A percentile compares a stretch with the other conserved stretches of the same genome.
Evolutionary conservation across 2,113 vertebrate species (phyloP).

Genomic region (Cichladusa arquata): DNA sequence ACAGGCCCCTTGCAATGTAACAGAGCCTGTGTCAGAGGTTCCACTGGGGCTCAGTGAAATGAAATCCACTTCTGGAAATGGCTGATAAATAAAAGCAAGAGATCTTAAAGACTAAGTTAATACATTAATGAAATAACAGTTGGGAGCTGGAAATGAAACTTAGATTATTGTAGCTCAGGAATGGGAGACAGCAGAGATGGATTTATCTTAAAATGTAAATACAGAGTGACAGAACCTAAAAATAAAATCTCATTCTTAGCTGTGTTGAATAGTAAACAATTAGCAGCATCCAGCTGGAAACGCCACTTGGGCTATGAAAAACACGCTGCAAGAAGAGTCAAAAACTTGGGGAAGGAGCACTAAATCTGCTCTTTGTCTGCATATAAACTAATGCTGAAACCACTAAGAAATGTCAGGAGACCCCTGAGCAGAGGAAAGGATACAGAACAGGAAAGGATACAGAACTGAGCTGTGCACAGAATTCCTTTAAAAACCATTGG

Average conservation of each 20-base stretch:
- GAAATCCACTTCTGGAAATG: conserved; percentile 24
- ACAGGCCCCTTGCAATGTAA: not conserved
- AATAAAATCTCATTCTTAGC: conserved; percentile 49
- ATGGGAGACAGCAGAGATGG: not conserved
- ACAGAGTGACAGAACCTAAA: conserved; percentile 30
- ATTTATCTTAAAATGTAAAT: conserved; percentile 47
- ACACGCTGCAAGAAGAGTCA: not conserved
- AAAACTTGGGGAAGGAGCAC: not conserved
- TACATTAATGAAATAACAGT: conserved; percentile 19
- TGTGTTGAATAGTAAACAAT: conserved; percentile 47
- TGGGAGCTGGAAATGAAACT: conserved; percentile 25
- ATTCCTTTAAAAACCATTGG: conserved; percentile 33
- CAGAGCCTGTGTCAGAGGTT: not conserved
- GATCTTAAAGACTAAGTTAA: conserved; percentile 6
- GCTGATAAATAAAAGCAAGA: conserved; percentile 34
- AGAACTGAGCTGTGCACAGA: not conserved
- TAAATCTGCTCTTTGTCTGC: not conserved
- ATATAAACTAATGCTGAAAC: conserved; percentile 45
- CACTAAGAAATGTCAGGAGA: not conserved
- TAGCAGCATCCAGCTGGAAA: conserved; percentile 50
- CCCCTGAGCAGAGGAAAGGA: not conserved
- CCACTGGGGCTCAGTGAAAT: not conserved
- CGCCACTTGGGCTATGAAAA: conserved; percentile 32
- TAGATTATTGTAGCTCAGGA: not conserved
- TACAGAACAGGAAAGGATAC: not conserved